phyloP scores from a whole-genome alignment of 2,797 vertebrate species.

The Falco biarmicus region DNA sequence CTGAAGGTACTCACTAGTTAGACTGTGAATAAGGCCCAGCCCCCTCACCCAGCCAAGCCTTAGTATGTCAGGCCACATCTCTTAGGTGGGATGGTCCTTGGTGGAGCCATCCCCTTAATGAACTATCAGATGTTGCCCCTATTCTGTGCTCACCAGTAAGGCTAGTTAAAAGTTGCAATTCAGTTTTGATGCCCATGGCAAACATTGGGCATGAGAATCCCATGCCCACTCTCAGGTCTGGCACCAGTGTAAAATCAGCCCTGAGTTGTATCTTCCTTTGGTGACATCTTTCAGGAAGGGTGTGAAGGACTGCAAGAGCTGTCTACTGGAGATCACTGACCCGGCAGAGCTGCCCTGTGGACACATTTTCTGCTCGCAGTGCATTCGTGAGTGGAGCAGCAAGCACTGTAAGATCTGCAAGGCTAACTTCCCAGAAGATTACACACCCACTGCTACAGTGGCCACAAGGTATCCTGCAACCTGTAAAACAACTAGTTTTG shows the following conservation, averaged over 20 bases:
- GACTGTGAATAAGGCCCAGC: not conserved
- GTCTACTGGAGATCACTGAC: not conserved
- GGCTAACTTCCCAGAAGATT: not conserved
- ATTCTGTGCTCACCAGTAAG: not conserved
- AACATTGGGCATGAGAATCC: not conserved
- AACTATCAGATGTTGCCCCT: not conserved
- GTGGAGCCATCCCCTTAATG: not conserved
- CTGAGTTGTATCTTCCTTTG: not conserved
- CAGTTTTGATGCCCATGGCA: not conserved
- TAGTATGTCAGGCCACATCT: not conserved
- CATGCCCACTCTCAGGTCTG: not conserved
- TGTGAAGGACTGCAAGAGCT: constrained; percentile 12
- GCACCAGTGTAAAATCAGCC: not conserved
- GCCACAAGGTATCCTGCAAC: not conserved
- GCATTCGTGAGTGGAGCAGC: not conserved
- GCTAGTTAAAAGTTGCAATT: not conserved
- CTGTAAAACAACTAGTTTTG: not conserved
- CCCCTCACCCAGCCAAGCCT: not conserved
- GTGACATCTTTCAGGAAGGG: not conserved
- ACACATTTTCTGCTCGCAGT: not conserved
- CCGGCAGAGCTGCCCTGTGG: not conserved
- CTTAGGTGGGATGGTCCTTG: not conserved
- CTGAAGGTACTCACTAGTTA: not conserved
- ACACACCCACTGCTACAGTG: not conserved
- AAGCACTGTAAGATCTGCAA: constrained; percentile 8